Conservation (phyloP, 2,113 vertebrate genomes). For the Perccottus glenii region DNA sequence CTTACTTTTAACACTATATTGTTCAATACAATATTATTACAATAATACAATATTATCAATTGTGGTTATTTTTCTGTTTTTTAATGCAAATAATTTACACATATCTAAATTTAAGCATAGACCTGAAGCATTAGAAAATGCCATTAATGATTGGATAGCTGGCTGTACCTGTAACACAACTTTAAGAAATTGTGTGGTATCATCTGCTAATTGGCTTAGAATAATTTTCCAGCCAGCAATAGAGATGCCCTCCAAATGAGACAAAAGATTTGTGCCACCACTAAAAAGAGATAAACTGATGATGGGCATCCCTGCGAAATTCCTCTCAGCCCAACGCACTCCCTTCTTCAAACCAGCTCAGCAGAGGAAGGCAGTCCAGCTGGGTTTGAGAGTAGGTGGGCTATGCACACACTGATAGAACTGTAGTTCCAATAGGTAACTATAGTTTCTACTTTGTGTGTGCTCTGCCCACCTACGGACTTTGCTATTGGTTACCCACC, state of each 20-base stretch:
- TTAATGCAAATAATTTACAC: not conserved
- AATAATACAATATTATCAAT: not conserved
- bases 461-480: no score
- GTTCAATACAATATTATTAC: no score
- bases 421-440: no score
- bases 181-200: not conserved
- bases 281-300: not conserved
- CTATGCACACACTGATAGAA: no score
- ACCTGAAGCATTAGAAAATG: not conserved
- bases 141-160: not conserved
- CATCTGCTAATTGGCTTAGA: no score
- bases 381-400: no score
- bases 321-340: no score
- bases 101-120: not conserved
- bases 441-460: no score
- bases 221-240: not conserved
- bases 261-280: not conserved
- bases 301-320: not conserved
- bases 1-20: no score
- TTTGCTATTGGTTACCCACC: no score
- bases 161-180: not conserved
- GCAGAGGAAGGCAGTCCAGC: no score
- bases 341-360: no score
- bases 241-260: not conserved
- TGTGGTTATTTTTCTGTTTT: not conserved